phyloP scores from a whole-genome alignment of 2,113 vertebrate genomes.

The Elephantulus edwardii region DNA sequence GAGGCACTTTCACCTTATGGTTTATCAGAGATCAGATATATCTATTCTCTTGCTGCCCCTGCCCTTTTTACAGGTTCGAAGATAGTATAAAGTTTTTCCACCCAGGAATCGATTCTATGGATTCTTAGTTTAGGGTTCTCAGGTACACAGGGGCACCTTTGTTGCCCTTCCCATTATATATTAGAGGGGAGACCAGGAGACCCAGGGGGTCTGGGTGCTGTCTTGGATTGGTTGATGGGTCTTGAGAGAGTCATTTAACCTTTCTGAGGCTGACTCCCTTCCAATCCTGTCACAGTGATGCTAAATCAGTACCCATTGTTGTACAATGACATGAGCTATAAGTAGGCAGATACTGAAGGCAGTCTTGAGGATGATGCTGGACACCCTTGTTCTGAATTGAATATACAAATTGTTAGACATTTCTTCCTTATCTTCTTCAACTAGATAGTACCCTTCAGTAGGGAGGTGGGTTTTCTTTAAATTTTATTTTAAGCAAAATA shows the following conservation, averaged over 20 bases:
- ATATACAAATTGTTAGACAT: not conserved
- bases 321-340: not conserved
- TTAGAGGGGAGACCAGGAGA: not conserved
- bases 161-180: rapidly evolving
- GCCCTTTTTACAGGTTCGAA: too few species aligned
- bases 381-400: not conserved
- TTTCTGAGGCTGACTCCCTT: not conserved
- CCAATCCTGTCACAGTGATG: not conserved
- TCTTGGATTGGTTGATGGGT: not conserved
- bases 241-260: not conserved
- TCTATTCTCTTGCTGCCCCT: too few species aligned
- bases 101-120: not conserved
- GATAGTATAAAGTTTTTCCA: too few species aligned
- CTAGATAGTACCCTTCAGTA: not conserved
- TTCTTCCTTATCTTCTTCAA: not conserved
- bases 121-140: not conserved
- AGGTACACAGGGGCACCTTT: too few species aligned
- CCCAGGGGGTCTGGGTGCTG: rapidly evolving
- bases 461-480: too few species aligned
- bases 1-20: too few species aligned
- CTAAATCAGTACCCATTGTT: rapidly evolving
- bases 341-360: not conserved
- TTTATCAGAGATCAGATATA: too few species aligned
- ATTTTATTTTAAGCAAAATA: not conserved
- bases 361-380: not conserved